Evolutionary conservation across 2,888 invertebrate genomes (phyloP), one percentile per base, ranked within the genome.

Genomic region (Biston stratarius): DNA sequence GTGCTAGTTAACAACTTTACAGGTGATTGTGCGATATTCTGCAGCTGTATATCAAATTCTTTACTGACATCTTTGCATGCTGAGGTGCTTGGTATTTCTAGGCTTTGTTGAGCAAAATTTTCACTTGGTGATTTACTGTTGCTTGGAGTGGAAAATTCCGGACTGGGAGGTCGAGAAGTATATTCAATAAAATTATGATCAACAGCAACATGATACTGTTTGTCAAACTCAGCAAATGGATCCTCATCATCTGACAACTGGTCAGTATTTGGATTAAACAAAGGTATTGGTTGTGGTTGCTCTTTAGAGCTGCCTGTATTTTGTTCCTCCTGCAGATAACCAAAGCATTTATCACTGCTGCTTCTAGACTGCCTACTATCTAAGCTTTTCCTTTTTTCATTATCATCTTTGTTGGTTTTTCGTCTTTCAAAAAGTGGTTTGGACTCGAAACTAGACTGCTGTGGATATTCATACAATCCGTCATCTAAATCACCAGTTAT

Each of bases 151-250:
- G 53, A 48, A 6, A 42, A 57, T 48, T 33, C 38, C 0, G 67
- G 67, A 14, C 67, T 68, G 40, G 67, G 12, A 12, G 67, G 45
- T 1, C 63, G 44, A 5, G 67, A 68, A 12, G 56, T 62, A 74
- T 86, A 83, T 75, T 91, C 89, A 70, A 92, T 86, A 71, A 92
- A 92, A 69, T 84, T 89, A 71, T 83, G 91, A 72, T 93, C 93
- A n/a, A 94, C 93, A 63, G 87, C 89, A 38, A 94, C 92, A 88
- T 93, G 94, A 73, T 94, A 94, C 65, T 94, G 94, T 47, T 84
- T 88, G 74, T 94, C 94, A 60, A 93, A 75, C 75, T 92, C 94
- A 64, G 89, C 93, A 81, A 94, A 94, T 49, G 92, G 88, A 73
- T 93, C 90, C 15, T 92, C 92, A 33, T 87, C 89, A 53, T 92